Percentiles rank a stretch among this genome's conserved stretches.
Evolutionary conservation across 2,888 invertebrate genomes (phyloP).

Genomic region (Saturnia pavonia): DNA sequence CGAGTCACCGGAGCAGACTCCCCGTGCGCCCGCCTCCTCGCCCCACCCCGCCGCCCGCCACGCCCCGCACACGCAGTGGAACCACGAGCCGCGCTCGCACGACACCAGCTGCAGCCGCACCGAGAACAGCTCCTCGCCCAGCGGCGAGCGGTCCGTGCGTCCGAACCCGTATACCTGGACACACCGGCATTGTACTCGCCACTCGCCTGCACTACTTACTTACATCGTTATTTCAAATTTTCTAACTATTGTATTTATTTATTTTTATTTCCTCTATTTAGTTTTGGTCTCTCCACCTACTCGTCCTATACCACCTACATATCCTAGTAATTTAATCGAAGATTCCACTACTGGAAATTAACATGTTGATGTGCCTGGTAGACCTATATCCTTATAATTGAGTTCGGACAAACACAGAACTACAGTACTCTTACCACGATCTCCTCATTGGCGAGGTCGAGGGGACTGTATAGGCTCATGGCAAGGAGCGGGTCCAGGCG

Average conservation of each 20-base stretch:
- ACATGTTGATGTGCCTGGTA: neutral
- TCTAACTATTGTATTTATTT: too few relatives aligned
- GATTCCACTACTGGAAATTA: neutral
- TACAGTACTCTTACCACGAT: slow-evolving; percentile 42
- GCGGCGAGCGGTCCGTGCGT: slow-evolving; percentile 49
- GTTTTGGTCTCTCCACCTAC: too few relatives aligned
- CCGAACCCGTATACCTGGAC: slow-evolving; percentile 66
- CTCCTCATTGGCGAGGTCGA: slow-evolving; percentile 40
- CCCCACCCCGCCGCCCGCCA: slow-evolving; percentile 22
- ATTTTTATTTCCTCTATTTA: too few relatives aligned
- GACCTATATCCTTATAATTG: neutral
- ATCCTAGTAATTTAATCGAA: too few relatives aligned
- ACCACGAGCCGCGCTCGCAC: slow-evolving; percentile 57
- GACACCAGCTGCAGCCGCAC: slow-evolving; percentile 50
- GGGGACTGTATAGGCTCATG: slow-evolving; percentile 41
- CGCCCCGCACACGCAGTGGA: slow-evolving; percentile 54
- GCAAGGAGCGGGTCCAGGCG: slow-evolving; percentile 32
- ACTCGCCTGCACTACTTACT: neutral
- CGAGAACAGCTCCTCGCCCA: slow-evolving; percentile 56
- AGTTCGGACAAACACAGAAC: neutral
- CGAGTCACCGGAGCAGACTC: slow-evolving; percentile 72
- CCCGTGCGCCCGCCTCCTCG: slow-evolving; percentile 39
- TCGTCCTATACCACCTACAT: too few relatives aligned
- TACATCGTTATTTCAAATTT: neutral
- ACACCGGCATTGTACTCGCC: neutral